Evolutionary conservation across 1,140 invertebrate species (phyloP), one percentile per base, ranked within the genome.

Genomic region (Tachypleus tridentatus): DNA sequence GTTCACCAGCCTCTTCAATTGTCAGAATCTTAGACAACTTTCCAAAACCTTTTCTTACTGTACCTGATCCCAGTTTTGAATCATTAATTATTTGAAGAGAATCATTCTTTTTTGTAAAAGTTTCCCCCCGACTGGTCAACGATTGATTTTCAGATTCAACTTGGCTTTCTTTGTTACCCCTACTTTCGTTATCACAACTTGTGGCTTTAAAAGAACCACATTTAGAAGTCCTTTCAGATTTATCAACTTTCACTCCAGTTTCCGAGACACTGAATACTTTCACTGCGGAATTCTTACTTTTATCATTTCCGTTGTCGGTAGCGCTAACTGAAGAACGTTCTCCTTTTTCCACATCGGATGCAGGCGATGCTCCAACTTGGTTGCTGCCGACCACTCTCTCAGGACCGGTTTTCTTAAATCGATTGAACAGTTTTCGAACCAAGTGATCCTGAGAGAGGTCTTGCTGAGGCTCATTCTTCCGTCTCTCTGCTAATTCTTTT

Each of bases 341-440:
- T 58, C 68, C 68, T 61, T 64, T 66, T 47, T 69, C 68, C 4
- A 69, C 63, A 61, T 69, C 68, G 53, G 7, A 3, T 10, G 51
- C n/a, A n/a, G 68, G 68, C 8, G 63, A 47, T 56, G 66, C 66
- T 57, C 61, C 64, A 56, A 66, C 62, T 58, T 66, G 64, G 49
- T 69, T 66, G 7, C 62, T 51, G n/a, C 52, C 61, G 7, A 58
- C 57, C 51, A 57, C 51, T 7, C 51, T 51, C 10, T 64, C 68
- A 4, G 58, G 58, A 51, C 68, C 68, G 54, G 66, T 69, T 58
- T 69, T 86, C 8, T 90, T 81, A 76, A 96, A 97, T 75, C 93
- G 88, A 50, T 92, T 95, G 76, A 99, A 97, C 67, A 99, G 89
- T 79, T 98, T 98, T 67, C 97, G 81, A 58, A 99, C 94, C 59